A percentile compares a stretch with the other conserved stretches of the same genome.
Conservation (phyloP, 1,140 invertebrate species). For the Sipha flava region DNA sequence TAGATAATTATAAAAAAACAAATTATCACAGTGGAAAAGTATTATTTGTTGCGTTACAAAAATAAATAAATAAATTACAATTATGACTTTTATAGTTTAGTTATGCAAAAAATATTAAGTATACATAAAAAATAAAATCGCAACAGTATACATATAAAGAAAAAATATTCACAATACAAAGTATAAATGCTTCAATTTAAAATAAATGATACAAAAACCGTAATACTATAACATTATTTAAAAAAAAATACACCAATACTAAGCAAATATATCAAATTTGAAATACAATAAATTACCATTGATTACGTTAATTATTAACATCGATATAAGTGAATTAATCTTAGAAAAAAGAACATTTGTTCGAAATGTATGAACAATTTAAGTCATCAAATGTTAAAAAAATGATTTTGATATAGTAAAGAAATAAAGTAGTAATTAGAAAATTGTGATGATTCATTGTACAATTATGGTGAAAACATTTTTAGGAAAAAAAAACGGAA, state of each 20-base stretch:
- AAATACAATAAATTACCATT: too few species aligned
- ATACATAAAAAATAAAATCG: background rate
- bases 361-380: too few species aligned
- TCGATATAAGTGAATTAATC: too few species aligned
- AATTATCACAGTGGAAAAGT: slow-evolving; percentile 4
- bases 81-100: background rate
- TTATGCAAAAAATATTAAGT: background rate
- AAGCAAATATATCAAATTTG: background rate
- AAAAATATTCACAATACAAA: background rate
- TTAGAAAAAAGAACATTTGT: too few species aligned
- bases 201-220: background rate
- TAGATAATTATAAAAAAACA: background rate
- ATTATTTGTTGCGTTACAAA: slow-evolving; percentile 5
- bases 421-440: too few species aligned
- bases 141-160: background rate
- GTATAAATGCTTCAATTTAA: background rate
- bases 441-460: slow-evolving; percentile 31
- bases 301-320: too few species aligned
- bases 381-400: too few species aligned
- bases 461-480: slow-evolving; percentile 27
- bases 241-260: background rate
- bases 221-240: background rate
- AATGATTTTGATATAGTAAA: too few species aligned
- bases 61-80: background rate
- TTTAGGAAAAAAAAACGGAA: slow-evolving; percentile 32